Base-by-base conservation (phyloP, 2,888 invertebrate genomes). In the Mythimna albipuncta region DNA sequence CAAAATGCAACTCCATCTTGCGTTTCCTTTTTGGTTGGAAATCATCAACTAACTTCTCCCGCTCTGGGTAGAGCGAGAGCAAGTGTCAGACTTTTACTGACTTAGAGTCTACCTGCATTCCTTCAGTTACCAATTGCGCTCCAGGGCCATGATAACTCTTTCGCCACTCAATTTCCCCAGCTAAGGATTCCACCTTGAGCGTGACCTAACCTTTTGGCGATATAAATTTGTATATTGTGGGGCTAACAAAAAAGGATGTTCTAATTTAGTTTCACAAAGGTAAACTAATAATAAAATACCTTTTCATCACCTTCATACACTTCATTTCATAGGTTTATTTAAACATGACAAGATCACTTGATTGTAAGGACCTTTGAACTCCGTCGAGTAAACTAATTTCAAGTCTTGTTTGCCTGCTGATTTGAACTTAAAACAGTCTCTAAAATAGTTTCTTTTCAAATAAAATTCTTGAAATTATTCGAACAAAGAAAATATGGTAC, bases 361-460 rank as follows among this genome's bases (percentile, higher is more conserved):
- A 80, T 81, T 84, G 65, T 79, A 57, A 65, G 47, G 69, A 69
- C 64, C 72, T 81, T 81, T 82, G 78, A 81, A 75, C 73, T 68
- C 47, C 11, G 44, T 62, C 70, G 52, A 74, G 63, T 68, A 77
- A 79, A 82, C 77, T 82, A 81, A 81, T 75, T 84, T 70, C n/a
- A 81, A 79, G 47, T 75, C 64, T 44, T 81, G 77, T 75, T 75
- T 77, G 78, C 67, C 47, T 57, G 68, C 69, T 82, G 76, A 79
- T 72, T 75, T 64, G 35, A 69, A 67, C 72, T 69, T 71, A 63
- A 78, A 81, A 72, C 50, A 41, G n/a, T 58, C 50, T 64, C 26
- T 55, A 35, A 72, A 75, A 75, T 73, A 70, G 67, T 75, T 81
- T 73, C 16, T 64, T 70, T 68, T 77, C 50, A 44, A 72, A 78